Evolutionary conservation across 1,140 invertebrate species (phyloP), one percentile per base, ranked within the genome.

Genomic region (Platyscapa corneri): DNA sequence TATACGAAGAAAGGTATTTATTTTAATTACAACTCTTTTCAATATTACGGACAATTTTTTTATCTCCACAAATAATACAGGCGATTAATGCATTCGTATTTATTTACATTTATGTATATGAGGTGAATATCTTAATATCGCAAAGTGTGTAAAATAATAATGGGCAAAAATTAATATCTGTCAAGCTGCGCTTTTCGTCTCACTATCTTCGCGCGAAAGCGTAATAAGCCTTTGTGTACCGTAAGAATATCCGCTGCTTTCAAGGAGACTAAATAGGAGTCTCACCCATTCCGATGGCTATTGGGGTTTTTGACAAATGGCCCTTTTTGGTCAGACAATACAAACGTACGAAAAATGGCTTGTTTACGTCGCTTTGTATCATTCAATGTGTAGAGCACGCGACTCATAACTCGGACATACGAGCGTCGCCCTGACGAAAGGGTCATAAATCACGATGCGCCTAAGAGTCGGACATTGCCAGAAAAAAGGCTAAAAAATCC

Each of bases 271-370:
- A 27, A 46, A 37, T 42, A 37, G 46, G 67, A 74, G 74, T 74
- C 53, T 67, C n/a, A 53, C 42, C 30, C 20, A 64, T 60, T 60
- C 20, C 30, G 30, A 32, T 75, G 81, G 75, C 60, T 80, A 85
- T 85, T 74, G 83, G 64, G 34, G n/a, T 32, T 39, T 46, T 46
- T 85, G 84, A 85, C 70, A 85, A 80, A 85, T 81, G 84, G 74
- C 49, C 14, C 67, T n/a, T 64, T 32, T 74, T 64, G 8, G 42
- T 42, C 64, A 60, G 75, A 84, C 75, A 83, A 53, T 77, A n/a
- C 56, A 5, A n/a, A 10, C 42, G 7, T 27, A 53, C 16, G 75
- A 84, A 84, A 80, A 84, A 80, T 84, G 76, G 76, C 83, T 79
- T 79, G 76, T 84, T 84, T 72, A 72, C 83, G 76, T 53, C 30